phyloP scores from a whole-genome alignment of 1,140 invertebrate species.

The Contarinia nasturtii region DNA sequence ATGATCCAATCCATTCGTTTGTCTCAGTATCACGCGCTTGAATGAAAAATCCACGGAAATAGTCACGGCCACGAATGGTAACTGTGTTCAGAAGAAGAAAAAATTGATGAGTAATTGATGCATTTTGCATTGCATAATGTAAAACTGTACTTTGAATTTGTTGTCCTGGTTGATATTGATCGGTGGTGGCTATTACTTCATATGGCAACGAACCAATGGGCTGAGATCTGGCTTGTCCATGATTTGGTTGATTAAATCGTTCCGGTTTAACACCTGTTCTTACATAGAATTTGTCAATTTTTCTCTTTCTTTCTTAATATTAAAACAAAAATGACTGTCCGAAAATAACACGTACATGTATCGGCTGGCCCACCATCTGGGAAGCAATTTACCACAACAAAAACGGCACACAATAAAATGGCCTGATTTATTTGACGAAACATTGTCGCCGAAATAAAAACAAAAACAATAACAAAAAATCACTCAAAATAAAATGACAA shows the following conservation, averaged over 20 bases:
- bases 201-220: slow-evolving; percentile 39
- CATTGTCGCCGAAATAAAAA: no score
- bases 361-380: slow-evolving; percentile 60
- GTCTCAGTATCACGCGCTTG: slow-evolving; percentile 50
- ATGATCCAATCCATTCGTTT: slow-evolving; percentile 50
- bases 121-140: not conserved
- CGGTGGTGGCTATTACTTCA: slow-evolving; percentile 36
- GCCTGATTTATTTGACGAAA: not conserved
- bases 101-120: slow-evolving; percentile 1
- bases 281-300: no score
- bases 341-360: slow-evolving; percentile 26
- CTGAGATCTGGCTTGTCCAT: slow-evolving; percentile 44
- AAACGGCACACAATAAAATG: not conserved
- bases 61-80: slow-evolving; percentile 31
- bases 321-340: no score
- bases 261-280: slow-evolving; percentile 32
- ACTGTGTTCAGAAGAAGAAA: slow-evolving; percentile 32
- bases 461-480: no score
- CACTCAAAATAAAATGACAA: no score
- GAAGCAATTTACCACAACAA: slow-evolving; percentile 25
- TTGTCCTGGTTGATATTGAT: slow-evolving; percentile 38
- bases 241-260: slow-evolving; percentile 49
- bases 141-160: slow-evolving; percentile 39
- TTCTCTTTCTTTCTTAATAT: no score
- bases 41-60: slow-evolving; percentile 61